Conservation (phyloP, 2,888 invertebrate species). For the Alcis repandata region DNA sequence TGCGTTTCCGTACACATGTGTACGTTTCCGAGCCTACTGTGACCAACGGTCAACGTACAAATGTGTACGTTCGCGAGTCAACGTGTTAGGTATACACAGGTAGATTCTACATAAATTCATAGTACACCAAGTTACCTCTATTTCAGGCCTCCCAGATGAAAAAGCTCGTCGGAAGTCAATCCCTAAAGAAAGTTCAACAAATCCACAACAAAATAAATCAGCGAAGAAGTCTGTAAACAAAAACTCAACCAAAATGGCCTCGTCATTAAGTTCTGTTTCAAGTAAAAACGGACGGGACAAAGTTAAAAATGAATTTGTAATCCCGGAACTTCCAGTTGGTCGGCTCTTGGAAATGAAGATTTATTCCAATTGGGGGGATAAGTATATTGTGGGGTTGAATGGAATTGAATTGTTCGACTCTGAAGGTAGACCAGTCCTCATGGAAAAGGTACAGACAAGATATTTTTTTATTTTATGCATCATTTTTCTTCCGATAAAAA, state of each 20-base stretch:
- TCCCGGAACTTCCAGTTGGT: conserved; percentile 92
- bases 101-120: no score
- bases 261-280: conserved; percentile 61
- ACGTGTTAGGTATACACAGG: no score
- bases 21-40: no score
- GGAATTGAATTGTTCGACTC: conserved; percentile 91
- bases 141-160: conserved; percentile 58
- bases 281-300: conserved; percentile 59
- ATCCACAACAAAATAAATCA: conserved; percentile 49
- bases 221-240: conserved; percentile 56
- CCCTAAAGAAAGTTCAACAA: conserved; percentile 53
- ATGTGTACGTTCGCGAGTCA: no score
- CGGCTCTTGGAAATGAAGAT: conserved; percentile 89
- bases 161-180: conserved; percentile 56
- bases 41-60: no score
- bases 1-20: no score
- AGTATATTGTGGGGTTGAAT: conserved; percentile 92
- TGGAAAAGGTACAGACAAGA: conserved; percentile 87
- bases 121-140: no score
- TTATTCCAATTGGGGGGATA: conserved; percentile 92
- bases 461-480: not conserved
- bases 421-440: conserved; percentile 85
- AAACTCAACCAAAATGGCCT: conserved; percentile 60
- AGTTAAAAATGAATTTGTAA: conserved; percentile 87
- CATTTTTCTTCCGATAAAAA: no score